These are phyloP conservation scores for Dexiosoma caninum DNA, from an alignment of 2,888 invertebrate species.

Conservation along the genomic window DNA sequence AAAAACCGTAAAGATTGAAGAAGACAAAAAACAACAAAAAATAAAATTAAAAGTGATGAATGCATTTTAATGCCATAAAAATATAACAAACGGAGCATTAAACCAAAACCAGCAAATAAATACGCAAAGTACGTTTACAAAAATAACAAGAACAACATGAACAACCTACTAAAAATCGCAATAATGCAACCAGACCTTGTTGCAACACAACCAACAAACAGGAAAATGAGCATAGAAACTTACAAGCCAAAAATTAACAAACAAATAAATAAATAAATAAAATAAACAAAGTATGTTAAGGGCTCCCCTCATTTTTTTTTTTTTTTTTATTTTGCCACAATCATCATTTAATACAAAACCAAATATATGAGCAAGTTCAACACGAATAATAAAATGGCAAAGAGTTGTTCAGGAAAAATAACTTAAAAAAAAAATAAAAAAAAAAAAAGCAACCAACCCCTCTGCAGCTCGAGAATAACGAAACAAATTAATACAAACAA, in stretches of 20 bases:
- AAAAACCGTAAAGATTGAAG: slow-evolving; percentile 13
- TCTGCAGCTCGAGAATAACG: neutral
- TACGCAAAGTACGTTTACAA: neutral
- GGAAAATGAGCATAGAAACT: slow-evolving; percentile 19
- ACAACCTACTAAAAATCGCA: neutral
- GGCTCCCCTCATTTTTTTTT: slow-evolving; percentile 11
- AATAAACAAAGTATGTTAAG: neutral
- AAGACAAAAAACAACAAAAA: neutral
- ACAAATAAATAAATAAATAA: too few relatives aligned
- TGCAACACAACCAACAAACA: slow-evolving; percentile 6
- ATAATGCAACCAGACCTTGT: slow-evolving; percentile 20
- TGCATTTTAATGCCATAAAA: slow-evolving; percentile 57
- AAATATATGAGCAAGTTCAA: slow-evolving; percentile 45
- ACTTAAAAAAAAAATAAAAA: neutral
- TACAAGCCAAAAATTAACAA: too few relatives aligned
- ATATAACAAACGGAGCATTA: slow-evolving; percentile 57
- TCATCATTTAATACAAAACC: slow-evolving; percentile 31
- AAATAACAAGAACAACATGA: too few relatives aligned
- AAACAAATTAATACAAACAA: slow-evolving; percentile 22
- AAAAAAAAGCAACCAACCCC: too few relatives aligned
- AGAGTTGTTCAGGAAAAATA: neutral
- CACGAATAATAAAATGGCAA: slow-evolving; percentile 31
- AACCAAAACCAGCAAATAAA: slow-evolving; percentile 54
- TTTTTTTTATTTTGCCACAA: slow-evolving; percentile 8
- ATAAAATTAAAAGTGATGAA: slow-evolving; percentile 62